Base-by-base conservation (phyloP, 1,140 invertebrate species). In the Babylonia areolata region DNA sequence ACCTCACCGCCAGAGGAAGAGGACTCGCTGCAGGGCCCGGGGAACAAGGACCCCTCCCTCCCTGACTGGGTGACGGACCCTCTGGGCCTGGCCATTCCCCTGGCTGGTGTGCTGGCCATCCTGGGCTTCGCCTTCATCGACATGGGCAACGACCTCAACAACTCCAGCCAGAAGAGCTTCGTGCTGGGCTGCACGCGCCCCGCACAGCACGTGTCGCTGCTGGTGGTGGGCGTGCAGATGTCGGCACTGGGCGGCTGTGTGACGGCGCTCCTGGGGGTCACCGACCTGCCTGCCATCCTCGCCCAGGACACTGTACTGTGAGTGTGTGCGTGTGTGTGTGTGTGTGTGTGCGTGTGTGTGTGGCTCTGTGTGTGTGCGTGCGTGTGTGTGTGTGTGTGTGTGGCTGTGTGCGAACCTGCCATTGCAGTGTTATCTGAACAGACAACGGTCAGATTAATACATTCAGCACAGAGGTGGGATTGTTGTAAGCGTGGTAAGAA, bases 221-320 rank as follows among this genome's bases (percentile, higher is more conserved):
- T 81, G 42, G 80, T 81, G 80, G 40, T 81, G 28, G 80, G 80
- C 40, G 80, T 81, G 6, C 42, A 51, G 28, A 81, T 81, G 80
- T 46, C 80, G 12, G n/a, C 80, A n/a, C 20, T 81, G 23, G 80
- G 80, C 28, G 80, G 80, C 9, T 81, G 80, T 37, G 42, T 46
- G 28, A 35, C 80, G 31, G 80, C 80, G 20, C 6, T 35, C 33
- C 42, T 51, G 23, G 80, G 80, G 1, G 40, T 81, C 46, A 54
- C 51, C 17, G 80, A 81, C 17, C 46, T 51, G 46, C 46, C 46
- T 51, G 46, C 46, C 46, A 1, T 12, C 17, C 46, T 51, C 17
- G 17, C 46, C 46, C 46, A 51, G n/a, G n/a, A n/a, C n/a, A n/a
- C n/a, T n/a, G n/a, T n/a, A n/a, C n/a, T n/a, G n/a, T n/a, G n/a